Base-by-base conservation (phyloP, 2,888 invertebrate genomes). In the Monoplex corrugatus region DNA sequence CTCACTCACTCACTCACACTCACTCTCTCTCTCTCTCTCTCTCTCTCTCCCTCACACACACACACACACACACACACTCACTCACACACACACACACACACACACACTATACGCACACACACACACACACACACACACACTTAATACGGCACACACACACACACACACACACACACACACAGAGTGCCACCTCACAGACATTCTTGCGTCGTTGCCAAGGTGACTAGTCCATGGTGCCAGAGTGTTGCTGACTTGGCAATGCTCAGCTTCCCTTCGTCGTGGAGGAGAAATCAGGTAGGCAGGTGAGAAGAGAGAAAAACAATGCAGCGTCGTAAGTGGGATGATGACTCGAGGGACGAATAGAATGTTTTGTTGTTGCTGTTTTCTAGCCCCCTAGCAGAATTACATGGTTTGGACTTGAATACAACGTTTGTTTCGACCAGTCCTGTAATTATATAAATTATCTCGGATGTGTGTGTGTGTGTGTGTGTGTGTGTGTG, bases 161-260 rank as follows among this genome's bases (percentile, higher is more conserved):
- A 13, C 8, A 50, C 8, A 50, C 8, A 50, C 8, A 50, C 50
- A 57, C 16, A 10, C 16, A 57, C 2, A 10, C 57, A 50, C 19
- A 50, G 50, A 16, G 13, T 13, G n/a, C 13, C 75, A 35, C 10
- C 75, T 2, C 75, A 38, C 75, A 38, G 38, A 38, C 75, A 75
- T 75, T 75, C 75, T 35, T 75, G 75, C n/a, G 35, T 32, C 75
- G 75, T 75, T 75, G 75, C 75, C 75, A 75, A 35, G 38, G 75
- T 75, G 75, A 75, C 75, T 13, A 35, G 57, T 75, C 35, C 38
- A 35, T 75, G 6, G 38, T 75, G 75, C 75, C 75, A 75, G 35
- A 32, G 23, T 38, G 38, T 75, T 75, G 75, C 75, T 75, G 75
- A 38, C 38, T 35, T 75, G 75, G 75, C 75, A 75, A n/a, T n/a